Conservation (phyloP, 1,140 invertebrate genomes). For the Telenomus remus region DNA sequence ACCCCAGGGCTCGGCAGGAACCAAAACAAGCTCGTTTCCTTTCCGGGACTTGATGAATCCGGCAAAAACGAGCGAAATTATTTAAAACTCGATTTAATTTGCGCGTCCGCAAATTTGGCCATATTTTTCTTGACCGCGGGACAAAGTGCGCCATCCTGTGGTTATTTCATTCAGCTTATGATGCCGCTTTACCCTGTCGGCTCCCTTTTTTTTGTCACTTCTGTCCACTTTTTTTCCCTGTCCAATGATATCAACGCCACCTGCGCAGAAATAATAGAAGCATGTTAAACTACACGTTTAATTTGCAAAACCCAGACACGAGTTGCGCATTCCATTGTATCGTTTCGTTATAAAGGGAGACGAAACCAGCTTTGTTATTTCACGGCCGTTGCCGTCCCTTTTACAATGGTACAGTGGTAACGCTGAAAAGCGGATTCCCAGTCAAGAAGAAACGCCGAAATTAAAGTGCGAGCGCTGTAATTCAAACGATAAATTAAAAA, state of each 20-base stretch:
- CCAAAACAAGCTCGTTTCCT: conserved; percentile 19
- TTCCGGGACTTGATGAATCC: conserved; percentile 21
- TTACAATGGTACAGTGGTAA: conserved; percentile 50
- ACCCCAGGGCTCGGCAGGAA: background rate
- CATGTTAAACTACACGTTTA: conserved; percentile 70
- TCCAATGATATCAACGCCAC: conserved; percentile 40
- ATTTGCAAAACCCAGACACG: conserved; percentile 67
- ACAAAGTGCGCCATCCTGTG: background rate
- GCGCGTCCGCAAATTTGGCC: conserved; percentile 10
- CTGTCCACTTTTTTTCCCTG: conserved; percentile 14
- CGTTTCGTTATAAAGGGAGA: conserved; percentile 63
- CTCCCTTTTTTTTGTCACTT: conserved; percentile 7
- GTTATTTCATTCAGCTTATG: conserved; percentile 39
- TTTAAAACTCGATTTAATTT: conserved; percentile 42
- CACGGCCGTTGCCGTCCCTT: conserved; percentile 56
- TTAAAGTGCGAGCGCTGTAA: conserved; percentile 50
- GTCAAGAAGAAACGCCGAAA: conserved; percentile 53
- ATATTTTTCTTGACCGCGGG: conserved; percentile 28
- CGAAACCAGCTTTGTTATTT: conserved; percentile 70
- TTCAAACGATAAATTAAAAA: conserved; percentile 18
- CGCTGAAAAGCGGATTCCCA: conserved; percentile 58
- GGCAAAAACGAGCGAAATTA: conserved; percentile 26
- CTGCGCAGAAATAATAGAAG: conserved; percentile 55
- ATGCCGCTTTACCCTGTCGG: conserved; percentile 10
- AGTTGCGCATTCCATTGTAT: conserved; percentile 61